These are phyloP conservation scores for Pyrrhura leucotis DNA, from an alignment of 2,797 vertebrate genomes.

Conservation along the genomic window DNA sequence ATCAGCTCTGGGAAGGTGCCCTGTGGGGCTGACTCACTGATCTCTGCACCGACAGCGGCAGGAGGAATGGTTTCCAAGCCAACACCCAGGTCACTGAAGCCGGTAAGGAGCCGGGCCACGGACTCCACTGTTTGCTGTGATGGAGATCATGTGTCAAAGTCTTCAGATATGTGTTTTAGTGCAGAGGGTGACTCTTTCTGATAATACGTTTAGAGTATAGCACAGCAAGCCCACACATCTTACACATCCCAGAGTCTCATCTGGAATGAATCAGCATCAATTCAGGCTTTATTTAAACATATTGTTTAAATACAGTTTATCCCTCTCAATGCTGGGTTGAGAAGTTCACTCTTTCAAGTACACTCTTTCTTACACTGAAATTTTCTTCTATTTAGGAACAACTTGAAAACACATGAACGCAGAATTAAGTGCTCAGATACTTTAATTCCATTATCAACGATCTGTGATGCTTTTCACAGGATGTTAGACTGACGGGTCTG, in stretches of 20 bases:
- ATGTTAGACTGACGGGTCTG: not conserved
- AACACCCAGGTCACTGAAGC: not conserved
- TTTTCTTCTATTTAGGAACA: constrained; percentile 20
- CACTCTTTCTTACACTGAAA: not conserved
- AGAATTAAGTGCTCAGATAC: not conserved
- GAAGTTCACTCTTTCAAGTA: constrained; percentile 59
- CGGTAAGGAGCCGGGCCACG: not conserved
- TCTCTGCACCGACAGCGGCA: not conserved
- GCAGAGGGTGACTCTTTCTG: not conserved
- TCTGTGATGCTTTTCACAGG: not conserved
- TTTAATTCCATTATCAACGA: not conserved
- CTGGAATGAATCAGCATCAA: constrained; percentile 62
- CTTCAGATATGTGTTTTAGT: not conserved
- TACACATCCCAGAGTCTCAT: constrained; percentile 43
- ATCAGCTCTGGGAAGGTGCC: not conserved
- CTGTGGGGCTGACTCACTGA: not conserved
- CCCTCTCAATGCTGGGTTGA: constrained; percentile 54
- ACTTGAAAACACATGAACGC: not conserved
- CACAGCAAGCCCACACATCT: constrained; percentile 19
- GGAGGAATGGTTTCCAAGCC: not conserved
- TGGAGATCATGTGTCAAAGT: not conserved
- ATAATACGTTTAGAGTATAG: not conserved
- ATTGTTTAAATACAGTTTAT: constrained; percentile 71
- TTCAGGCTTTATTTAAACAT: constrained; percentile 64
- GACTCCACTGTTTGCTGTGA: not conserved